Base-by-base conservation (phyloP, 2,797 vertebrate species). In the Danio tinwini region DNA sequence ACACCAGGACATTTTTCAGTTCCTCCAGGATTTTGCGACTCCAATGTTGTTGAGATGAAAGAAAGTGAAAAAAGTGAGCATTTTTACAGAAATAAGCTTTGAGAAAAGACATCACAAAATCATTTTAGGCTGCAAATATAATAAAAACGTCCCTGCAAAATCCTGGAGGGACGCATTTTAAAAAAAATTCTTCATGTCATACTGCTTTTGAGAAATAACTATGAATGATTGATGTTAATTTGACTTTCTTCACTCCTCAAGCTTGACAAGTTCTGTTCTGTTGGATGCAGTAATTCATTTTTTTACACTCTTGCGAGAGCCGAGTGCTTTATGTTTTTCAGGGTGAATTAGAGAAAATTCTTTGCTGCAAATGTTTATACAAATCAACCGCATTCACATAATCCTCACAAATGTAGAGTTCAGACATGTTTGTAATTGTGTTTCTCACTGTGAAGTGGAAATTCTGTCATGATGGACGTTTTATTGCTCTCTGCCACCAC, bases 321-420 rank as follows among this genome's bases (percentile, higher is more conserved):
- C 37, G 3, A 7, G 45, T 9, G 16, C 49, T 17, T 19, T 4
- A 13, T 47, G 14, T 37, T 37, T 7, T 67, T 5, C 56, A 76
- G 17, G 0, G 0, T 47, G 40, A 42, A 59, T 73, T 37, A 68
- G 42, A 37, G 5, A 4, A 5, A 67, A 40, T 6, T 2, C 19
- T 56, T 13, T 47, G 42, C 53, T 59, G 5, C 16, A 49, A 59
- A 68, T 77, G 64, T 77, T 49, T 77, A 68, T 47, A 68, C 17
- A 55, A 39, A 40, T 21, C 19, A 53, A 49, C 40, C 44, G 6
- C 50, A 67, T 65, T 53, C 17, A 67, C 16, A 17, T 47, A 58
- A 47, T 56, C 44, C 21, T 49, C 42, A 47, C 45, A 50, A 21
- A 16, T 69, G 16, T 59, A 16, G 42, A 9, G 21, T 37, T 65